Evolutionary conservation across 2,888 invertebrate species (phyloP), one percentile per base, ranked within the genome.

Genomic region (Conistra vaccinii): DNA sequence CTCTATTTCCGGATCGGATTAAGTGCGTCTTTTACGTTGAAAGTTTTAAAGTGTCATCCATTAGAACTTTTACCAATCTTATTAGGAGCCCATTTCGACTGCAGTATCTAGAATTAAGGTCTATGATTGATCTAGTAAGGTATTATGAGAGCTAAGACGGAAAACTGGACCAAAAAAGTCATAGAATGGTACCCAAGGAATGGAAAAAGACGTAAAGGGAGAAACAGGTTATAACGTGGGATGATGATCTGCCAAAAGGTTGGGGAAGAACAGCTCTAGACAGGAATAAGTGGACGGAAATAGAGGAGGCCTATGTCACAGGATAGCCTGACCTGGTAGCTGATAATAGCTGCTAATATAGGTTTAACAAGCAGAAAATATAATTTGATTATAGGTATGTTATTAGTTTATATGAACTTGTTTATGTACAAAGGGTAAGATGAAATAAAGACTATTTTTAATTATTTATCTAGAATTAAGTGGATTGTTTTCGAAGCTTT

Each of bases 11-110:
- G 14, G 60, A 60, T 48, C 39, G 39, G 32, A 63, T 76, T 75
- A 26, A 75, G n/a, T 51, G 23, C 42, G 35, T 35, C 60, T 51
- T 75, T 77, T 60, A 60, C 51, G 51, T 35, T 35, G 6, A 45
- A 61, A 77, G 68, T 53, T 76, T 69, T 53, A 29, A 29, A 45
- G 45, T 61, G 68, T 45, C 35, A 60, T 42, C 29, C 10, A 60
- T 76, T 67, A 23, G 35, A 77, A 66, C 26, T 29, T 67, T 48
- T 35, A 35, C n/a, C 2, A 2, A 60, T 45, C 35, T 60, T n/a
- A 60, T 60, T 35, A 57, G 7, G 17, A 78, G 69, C 29, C 35
- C 69, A 61, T 39, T 61, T 69, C 0, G 1, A 23, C 23, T 45
- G 2, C 10, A 77, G 12, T n/a, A 53, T 23, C 48, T 48, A 48